Percentiles rank a stretch among this genome's conserved stretches.
phyloP scores from a whole-genome alignment of 2,888 invertebrate genomes.

The Eugnorisma glareosa region DNA sequence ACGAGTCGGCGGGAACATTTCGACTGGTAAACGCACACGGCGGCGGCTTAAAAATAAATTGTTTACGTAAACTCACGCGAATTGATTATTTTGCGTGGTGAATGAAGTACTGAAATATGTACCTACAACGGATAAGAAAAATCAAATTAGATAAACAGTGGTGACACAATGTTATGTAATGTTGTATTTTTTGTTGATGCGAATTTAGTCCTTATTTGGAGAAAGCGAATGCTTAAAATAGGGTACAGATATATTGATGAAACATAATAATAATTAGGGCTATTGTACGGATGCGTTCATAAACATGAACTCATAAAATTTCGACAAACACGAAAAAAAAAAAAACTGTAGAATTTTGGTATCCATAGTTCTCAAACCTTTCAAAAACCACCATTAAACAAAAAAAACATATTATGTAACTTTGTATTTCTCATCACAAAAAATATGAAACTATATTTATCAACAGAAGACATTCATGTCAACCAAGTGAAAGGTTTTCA shows the following conservation, averaged over 20 bases:
- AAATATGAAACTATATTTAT: accelerated
- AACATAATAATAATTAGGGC: not conserved
- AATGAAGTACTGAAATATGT: slow-evolving; percentile 35
- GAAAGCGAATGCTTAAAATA: accelerated
- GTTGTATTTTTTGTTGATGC: not conserved
- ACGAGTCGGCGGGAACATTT: slow-evolving; percentile 88
- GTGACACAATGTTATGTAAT: slow-evolving; percentile 31
- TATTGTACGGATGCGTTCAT: slow-evolving; percentile 58
- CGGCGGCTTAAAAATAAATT: slow-evolving; percentile 80
- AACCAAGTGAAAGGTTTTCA: too few species aligned
- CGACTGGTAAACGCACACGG: slow-evolving; percentile 71
- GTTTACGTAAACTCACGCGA: slow-evolving; percentile 77
- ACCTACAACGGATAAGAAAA: slow-evolving; percentile 57
- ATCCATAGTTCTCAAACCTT: accelerated
- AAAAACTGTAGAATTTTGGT: accelerated
- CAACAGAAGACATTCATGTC: not conserved
- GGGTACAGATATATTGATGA: not conserved
- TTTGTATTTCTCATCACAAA: not conserved
- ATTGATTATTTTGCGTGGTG: slow-evolving; percentile 65
- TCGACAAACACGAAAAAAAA: not conserved
- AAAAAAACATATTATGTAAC: accelerated
- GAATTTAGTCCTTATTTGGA: slow-evolving; percentile 18
- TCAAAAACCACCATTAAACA: not conserved
- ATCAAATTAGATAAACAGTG: slow-evolving; percentile 62
- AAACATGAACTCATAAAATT: not conserved